These are phyloP conservation scores for Rosalia funebris DNA, from an alignment of 2,888 invertebrate species.

Conservation along the genomic window DNA sequence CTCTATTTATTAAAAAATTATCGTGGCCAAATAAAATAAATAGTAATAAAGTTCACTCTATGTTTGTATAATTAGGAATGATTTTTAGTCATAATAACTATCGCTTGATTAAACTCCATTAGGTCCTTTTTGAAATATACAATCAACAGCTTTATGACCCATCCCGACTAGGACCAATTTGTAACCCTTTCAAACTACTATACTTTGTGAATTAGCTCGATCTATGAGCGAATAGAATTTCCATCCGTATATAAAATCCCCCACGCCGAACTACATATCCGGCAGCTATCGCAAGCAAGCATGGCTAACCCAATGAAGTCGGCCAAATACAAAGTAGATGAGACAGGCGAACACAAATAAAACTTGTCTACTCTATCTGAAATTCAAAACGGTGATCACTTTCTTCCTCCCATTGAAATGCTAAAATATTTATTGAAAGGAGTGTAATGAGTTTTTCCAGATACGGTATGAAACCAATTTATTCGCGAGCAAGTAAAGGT, in stretches of 20 bases:
- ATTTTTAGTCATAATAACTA: no score
- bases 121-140: no score
- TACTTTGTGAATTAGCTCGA: slow-evolving; percentile 33
- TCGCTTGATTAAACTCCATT: no score
- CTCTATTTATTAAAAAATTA: no score
- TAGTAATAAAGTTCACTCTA: no score
- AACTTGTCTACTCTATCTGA: slow-evolving; percentile 59
- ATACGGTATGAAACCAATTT: background rate
- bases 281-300: slow-evolving; percentile 51
- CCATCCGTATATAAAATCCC: slow-evolving; percentile 34
- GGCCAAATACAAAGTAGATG: slow-evolving; percentile 62
- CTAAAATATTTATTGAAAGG: slow-evolving; percentile 44
- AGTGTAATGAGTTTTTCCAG: slow-evolving; percentile 29
- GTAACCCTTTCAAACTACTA: slow-evolving; percentile 36
- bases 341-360: slow-evolving; percentile 61
- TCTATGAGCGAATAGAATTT: slow-evolving; percentile 36
- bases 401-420: slow-evolving; percentile 51
- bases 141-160: slow-evolving; percentile 28
- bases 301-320: slow-evolving; percentile 59
- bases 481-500: background rate
- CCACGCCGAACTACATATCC: slow-evolving; percentile 30
- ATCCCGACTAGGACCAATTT: slow-evolving; percentile 29
- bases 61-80: no score
- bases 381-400: slow-evolving; percentile 59
- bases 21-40: no score